These are phyloP conservation scores for Unio delphinus DNA, from an alignment of 2,888 invertebrate genomes.

Conservation along the genomic window DNA sequence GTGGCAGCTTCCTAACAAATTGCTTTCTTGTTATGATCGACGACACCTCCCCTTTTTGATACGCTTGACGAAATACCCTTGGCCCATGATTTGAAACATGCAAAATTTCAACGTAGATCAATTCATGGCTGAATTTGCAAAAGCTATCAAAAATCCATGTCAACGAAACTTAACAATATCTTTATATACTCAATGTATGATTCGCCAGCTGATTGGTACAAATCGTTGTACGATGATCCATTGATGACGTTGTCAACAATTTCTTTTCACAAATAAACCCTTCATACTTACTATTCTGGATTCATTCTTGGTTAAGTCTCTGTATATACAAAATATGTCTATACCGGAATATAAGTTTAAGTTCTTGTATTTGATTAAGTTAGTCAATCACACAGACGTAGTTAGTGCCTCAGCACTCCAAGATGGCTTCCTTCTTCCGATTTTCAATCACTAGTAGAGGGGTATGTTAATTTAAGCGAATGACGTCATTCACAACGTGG, in stretches of 20 bases:
- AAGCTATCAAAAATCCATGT: too few relatives aligned
- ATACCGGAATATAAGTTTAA: constrained; percentile 1
- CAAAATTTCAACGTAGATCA: too few relatives aligned
- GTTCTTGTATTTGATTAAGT: background rate
- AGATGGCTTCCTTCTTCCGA: constrained; percentile 65
- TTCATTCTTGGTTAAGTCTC: constrained; percentile 25
- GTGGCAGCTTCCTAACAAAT: too few relatives aligned
- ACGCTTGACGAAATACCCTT: too few relatives aligned
- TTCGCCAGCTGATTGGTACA: constrained; percentile 1
- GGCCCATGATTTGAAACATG: too few relatives aligned
- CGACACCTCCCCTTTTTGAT: too few relatives aligned
- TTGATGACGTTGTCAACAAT: constrained; percentile 24
- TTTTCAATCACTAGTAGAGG: constrained; percentile 51
- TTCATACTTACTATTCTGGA: constrained; percentile 39
- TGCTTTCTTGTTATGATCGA: too few relatives aligned
- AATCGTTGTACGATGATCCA: constrained; percentile 27
- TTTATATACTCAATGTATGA: background rate
- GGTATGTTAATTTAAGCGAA: constrained; percentile 45
- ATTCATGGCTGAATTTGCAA: too few relatives aligned
- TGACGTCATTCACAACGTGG: constrained; percentile 64
- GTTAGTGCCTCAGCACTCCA: constrained; percentile 40
- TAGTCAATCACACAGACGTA: constrained; percentile 1
- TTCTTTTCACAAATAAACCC: background rate
- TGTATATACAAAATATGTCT: background rate
- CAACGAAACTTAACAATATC: too few relatives aligned